A percentile compares a stretch with the other conserved stretches of the same genome.
Conservation (phyloP, 2,888 invertebrate genomes). For the Antheraea assamensis region DNA sequence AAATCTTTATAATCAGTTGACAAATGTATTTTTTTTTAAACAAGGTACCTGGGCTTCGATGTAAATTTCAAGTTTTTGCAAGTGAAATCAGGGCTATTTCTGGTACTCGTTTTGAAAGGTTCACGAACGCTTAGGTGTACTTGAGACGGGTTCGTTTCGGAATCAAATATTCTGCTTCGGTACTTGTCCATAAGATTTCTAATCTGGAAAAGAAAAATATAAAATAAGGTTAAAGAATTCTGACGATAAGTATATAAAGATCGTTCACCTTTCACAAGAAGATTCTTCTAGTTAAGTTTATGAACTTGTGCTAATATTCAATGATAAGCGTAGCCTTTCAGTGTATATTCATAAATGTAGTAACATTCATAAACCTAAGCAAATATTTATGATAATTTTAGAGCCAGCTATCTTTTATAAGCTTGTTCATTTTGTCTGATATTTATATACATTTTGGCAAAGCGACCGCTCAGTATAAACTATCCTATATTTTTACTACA, state of each 20-base stretch:
- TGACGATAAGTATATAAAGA: background rate
- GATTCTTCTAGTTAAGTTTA: background rate
- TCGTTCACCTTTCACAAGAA: background rate
- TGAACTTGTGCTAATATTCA: background rate
- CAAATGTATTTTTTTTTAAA: background rate
- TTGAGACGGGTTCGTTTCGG: slow-evolving; percentile 45
- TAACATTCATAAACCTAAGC: slow-evolving; percentile 42
- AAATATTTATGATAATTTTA: slow-evolving; percentile 45
- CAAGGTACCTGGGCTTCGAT: background rate
- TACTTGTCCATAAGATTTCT: slow-evolving; percentile 38
- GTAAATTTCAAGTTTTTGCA: slow-evolving; percentile 25
- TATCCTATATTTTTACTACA: background rate
- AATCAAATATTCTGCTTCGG: slow-evolving; percentile 55
- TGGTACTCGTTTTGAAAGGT: slow-evolving; percentile 42
- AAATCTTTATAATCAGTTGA: background rate
- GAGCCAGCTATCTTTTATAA: slow-evolving; percentile 34
- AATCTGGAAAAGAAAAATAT: slow-evolving; percentile 40
- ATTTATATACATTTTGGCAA: slow-evolving; percentile 23
- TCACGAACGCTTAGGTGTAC: slow-evolving; percentile 59
- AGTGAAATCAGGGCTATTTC: slow-evolving; percentile 29
- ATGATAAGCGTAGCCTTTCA: background rate
- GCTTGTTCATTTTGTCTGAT: slow-evolving; percentile 23
- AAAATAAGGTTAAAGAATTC: background rate
- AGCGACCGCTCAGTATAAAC: slow-evolving; percentile 1
- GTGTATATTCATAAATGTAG: background rate